These are phyloP conservation scores for Drosophila nigricruria DNA, from an alignment of 2,888 invertebrate species.

Conservation along the genomic window DNA sequence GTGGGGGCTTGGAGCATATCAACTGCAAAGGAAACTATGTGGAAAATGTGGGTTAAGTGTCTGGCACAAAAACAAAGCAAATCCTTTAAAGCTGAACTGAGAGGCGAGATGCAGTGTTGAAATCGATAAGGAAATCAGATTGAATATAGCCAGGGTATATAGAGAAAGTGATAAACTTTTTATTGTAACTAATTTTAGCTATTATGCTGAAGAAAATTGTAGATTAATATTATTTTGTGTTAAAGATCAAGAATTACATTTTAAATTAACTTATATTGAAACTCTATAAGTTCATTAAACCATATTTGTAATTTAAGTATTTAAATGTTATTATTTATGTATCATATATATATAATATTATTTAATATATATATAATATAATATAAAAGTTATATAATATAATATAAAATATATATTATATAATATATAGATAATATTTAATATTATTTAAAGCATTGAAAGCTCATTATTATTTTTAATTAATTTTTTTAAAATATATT, in stretches of 20 bases:
- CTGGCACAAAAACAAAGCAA: neutral
- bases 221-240: neutral
- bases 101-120: neutral
- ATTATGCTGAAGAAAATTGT: neutral
- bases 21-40: slow-evolving; percentile 38
- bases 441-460: no score
- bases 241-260: neutral
- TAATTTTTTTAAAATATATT: no score
- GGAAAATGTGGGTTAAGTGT: slow-evolving; percentile 26
- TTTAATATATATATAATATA: no score
- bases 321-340: no score
- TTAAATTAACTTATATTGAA: no score
- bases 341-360: no score
- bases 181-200: neutral
- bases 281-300: no score
- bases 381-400: no score
- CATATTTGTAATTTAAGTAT: no score
- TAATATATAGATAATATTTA: no score
- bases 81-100: slow-evolving; percentile 15
- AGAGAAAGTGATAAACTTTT: neutral
- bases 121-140: neutral
- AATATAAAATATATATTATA: no score
- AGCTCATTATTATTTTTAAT: no score
- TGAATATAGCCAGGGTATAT: neutral
- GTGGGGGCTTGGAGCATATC: slow-evolving; percentile 25